These are phyloP conservation scores for Sebastes itinus DNA, from an alignment of 2,797 vertebrate genomes.

Conservation along the genomic window DNA sequence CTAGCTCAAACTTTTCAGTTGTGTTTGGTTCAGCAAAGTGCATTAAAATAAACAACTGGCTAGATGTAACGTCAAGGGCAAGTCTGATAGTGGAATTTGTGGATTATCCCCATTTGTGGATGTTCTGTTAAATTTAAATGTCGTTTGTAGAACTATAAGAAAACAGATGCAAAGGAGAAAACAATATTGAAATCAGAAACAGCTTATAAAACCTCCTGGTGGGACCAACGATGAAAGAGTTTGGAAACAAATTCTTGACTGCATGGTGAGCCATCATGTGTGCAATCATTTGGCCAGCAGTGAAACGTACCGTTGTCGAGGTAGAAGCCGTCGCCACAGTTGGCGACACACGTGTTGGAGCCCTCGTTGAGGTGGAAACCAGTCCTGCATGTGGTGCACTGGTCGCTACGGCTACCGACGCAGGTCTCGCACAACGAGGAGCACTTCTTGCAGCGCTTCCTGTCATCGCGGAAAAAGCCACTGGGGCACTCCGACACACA, in stretches of 20 bases:
- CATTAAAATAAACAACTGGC: conserved; percentile 41
- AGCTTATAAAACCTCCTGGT: neutral
- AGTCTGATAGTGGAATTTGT: neutral
- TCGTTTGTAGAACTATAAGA: neutral
- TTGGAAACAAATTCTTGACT: neutral
- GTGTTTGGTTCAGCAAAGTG: conserved; percentile 15
- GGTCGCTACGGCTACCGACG: conserved; percentile 92
- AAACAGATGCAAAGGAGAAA: neutral
- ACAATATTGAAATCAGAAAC: neutral
- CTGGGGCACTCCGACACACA: conserved; percentile 96
- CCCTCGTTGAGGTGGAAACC: conserved; percentile 94
- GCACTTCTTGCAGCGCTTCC: conserved; percentile 97
- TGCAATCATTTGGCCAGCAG: neutral
- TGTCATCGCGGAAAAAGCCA: conserved; percentile 95
- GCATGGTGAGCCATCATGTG: neutral
- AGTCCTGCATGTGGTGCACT: conserved; percentile 92
- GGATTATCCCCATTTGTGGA: no score
- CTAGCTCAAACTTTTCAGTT: neutral
- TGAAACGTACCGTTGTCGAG: conserved; percentile 78
- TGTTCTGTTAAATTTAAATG: neutral
- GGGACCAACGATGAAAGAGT: neutral
- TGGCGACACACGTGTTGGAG: conserved; percentile 87
- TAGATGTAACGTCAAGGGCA: conserved; percentile 34
- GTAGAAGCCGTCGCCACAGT: conserved; percentile 91
- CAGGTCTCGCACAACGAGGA: conserved; percentile 93